Percentiles rank a stretch among this genome's conserved stretches.
phyloP scores from a whole-genome alignment of 2,888 invertebrate genomes.

The Hoplodrina ambigua region DNA sequence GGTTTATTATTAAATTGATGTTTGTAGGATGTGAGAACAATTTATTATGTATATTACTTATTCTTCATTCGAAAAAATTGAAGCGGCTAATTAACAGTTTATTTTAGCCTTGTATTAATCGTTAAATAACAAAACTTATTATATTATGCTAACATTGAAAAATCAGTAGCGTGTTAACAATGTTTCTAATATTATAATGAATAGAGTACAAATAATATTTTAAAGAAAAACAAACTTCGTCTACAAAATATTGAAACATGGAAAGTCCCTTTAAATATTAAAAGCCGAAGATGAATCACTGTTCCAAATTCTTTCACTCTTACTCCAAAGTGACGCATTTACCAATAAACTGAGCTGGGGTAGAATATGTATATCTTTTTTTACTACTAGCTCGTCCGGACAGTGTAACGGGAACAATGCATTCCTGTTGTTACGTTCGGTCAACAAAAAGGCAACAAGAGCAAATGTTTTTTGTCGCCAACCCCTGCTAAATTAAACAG shows the following conservation, averaged over 20 bases:
- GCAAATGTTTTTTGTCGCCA: constrained; percentile 86
- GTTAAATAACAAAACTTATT: no score
- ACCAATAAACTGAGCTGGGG: constrained; percentile 77
- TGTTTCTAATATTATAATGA: no score
- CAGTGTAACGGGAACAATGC: constrained; percentile 86
- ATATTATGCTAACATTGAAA: no score
- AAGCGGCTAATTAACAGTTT: no score
- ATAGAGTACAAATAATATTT: neutral
- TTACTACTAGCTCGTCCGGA: constrained; percentile 77
- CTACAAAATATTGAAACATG: constrained; percentile 25
- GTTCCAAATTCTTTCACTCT: constrained; percentile 69
- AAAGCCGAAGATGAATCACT: constrained; percentile 72
- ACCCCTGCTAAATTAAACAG: constrained; percentile 89
- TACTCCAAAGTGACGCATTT: constrained; percentile 64
- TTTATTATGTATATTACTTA: no score
- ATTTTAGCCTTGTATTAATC: no score
- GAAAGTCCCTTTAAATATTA: constrained; percentile 46
- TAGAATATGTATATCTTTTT: constrained; percentile 78
- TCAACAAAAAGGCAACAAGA: constrained; percentile 85
- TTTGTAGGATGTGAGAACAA: no score
- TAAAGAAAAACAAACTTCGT: neutral
- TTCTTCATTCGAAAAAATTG: no score
- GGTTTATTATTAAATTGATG: no score
- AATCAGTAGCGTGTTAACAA: no score
- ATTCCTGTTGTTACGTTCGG: constrained; percentile 86